phyloP scores from a whole-genome alignment of 2,113 vertebrate species.

The Coturnix japonica region DNA sequence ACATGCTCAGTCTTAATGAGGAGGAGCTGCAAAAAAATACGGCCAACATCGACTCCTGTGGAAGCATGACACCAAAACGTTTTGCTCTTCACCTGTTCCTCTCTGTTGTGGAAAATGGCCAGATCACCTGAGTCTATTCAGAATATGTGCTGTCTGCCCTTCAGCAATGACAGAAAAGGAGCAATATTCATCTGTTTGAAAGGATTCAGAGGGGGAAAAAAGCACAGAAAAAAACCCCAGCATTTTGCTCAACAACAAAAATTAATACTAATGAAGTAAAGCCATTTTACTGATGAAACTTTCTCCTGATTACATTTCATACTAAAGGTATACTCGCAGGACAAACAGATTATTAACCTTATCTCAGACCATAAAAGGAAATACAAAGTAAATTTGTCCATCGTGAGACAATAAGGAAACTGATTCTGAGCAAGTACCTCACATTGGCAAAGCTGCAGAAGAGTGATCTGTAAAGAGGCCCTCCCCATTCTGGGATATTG shows the following conservation, averaged over 20 bases:
- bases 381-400: background rate
- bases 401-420: fast-evolving
- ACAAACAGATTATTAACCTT: background rate
- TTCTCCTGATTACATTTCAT: background rate
- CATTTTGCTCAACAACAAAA: background rate
- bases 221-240: background rate
- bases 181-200: background rate
- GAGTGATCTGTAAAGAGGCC: background rate
- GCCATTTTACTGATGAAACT: background rate
- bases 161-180: background rate
- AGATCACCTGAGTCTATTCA: background rate
- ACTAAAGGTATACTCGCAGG: background rate
- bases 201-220: background rate
- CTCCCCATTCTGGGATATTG: background rate
- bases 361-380: background rate
- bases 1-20: background rate
- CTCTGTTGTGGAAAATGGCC: background rate
- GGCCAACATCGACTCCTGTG: background rate
- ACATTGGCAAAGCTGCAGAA: background rate
- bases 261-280: background rate
- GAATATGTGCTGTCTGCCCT: background rate
- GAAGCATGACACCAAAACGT: background rate
- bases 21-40: background rate
- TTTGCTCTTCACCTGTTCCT: background rate
- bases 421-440: background rate